Percentiles rank a stretch among this genome's conserved stretches.
phyloP scores from a whole-genome alignment of 1,140 invertebrate species.

The Coenobita brevimanus region DNA sequence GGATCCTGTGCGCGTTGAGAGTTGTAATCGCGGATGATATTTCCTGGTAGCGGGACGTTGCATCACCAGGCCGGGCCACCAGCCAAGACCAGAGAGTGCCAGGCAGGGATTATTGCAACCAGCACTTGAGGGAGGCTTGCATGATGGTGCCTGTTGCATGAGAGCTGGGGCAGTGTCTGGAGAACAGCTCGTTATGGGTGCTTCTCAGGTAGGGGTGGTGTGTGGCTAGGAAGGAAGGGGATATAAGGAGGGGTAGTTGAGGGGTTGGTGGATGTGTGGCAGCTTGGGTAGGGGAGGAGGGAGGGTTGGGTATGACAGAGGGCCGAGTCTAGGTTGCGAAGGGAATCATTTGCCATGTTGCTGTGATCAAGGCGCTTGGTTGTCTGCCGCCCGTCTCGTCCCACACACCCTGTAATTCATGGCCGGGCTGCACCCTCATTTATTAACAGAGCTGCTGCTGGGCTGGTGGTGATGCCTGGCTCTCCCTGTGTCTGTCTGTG shows the following conservation, averaged over 20 bases:
- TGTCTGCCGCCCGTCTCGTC: conserved; percentile 17
- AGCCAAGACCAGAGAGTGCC: conserved; percentile 14
- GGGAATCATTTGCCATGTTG: conserved; percentile 60
- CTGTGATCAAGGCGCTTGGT: conserved; percentile 48
- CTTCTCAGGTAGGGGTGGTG: not conserved
- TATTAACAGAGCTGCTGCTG: not conserved
- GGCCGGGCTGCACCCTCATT: not conserved
- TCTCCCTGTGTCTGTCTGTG: not conserved
- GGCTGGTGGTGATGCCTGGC: not conserved
- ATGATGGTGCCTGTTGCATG: too few species aligned
- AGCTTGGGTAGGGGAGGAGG: conserved; percentile 3
- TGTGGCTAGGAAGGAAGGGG: too few species aligned
- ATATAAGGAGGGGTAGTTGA: too few species aligned
- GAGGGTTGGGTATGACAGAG: conserved; percentile 48
- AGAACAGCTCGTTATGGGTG: too few species aligned
- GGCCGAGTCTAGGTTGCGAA: conserved; percentile 46
- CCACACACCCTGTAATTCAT: conserved; percentile 24
- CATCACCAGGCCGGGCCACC: conserved; percentile 33
- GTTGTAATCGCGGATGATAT: conserved; percentile 59
- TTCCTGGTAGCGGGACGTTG: conserved; percentile 33
- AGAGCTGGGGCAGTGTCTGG: too few species aligned
- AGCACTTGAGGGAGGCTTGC: too few species aligned
- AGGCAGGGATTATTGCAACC: too few species aligned
- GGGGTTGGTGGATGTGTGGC: not conserved
- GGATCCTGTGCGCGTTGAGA: not conserved